Evolutionary conservation across 2,888 invertebrate species (phyloP).

Genomic region (Rhyacophila evoluta): DNA sequence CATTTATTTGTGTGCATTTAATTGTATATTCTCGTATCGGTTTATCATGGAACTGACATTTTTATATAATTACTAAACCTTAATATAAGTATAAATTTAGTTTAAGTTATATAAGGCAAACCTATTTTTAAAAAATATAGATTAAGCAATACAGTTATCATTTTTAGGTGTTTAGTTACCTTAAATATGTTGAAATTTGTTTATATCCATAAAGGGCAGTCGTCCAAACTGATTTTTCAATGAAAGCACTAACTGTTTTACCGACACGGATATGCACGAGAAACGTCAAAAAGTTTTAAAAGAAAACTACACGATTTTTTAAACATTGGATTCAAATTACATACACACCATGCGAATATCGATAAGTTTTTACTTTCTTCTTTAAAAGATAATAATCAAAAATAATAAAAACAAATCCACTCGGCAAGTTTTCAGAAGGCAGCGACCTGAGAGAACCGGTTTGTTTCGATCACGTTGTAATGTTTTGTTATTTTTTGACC

Average conservation of each 20-base stretch:
- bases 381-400: neutral
- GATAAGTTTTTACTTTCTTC: neutral
- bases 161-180: too few species aligned
- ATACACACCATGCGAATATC: neutral
- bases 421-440: neutral
- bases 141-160: too few species aligned
- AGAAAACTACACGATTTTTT: neutral
- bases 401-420: constrained; percentile 3
- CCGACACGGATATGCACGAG: neutral
- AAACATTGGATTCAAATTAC: neutral
- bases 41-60: too few species aligned
- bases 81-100: too few species aligned
- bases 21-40: too few species aligned
- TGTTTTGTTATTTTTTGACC: constrained; percentile 9
- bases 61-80: too few species aligned
- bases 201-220: too few species aligned
- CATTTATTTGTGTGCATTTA: too few species aligned
- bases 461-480: neutral
- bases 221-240: too few species aligned
- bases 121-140: too few species aligned
- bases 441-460: constrained; percentile 1
- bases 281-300: neutral
- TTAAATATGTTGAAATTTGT: too few species aligned
- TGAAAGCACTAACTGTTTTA: neutral
- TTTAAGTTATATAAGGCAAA: too few species aligned